These are phyloP conservation scores for Phylloscopus whistleri DNA, from an alignment of 2,113 vertebrate genomes.

Conservation along the genomic window DNA sequence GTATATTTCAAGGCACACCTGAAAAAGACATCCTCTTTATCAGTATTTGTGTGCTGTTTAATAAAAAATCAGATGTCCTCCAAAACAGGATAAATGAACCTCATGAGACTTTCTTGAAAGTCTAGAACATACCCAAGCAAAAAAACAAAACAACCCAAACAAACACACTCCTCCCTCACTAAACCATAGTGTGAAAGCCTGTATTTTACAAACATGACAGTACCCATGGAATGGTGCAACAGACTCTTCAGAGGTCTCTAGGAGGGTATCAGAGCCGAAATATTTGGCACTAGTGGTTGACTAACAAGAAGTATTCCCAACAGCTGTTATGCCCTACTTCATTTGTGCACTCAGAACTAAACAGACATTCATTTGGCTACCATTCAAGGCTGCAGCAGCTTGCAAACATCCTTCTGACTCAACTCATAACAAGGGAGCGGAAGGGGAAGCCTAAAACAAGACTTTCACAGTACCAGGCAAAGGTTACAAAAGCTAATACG, in stretches of 20 bases:
- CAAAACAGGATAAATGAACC: background rate
- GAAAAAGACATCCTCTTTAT: background rate
- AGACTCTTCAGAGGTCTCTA: background rate
- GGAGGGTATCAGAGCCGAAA: background rate
- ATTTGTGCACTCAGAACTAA: background rate
- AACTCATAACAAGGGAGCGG: background rate
- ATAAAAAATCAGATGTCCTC: background rate
- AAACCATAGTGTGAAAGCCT: background rate
- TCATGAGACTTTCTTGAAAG: background rate
- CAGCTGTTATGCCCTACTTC: background rate
- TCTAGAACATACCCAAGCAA: background rate
- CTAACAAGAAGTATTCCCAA: background rate
- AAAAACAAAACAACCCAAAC: background rate
- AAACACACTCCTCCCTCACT: accelerated
- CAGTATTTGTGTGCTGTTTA: background rate
- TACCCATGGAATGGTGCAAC: background rate
- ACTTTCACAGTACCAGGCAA: background rate
- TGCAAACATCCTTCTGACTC: background rate
- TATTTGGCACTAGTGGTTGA: background rate
- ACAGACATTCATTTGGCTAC: background rate
- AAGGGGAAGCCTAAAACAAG: background rate
- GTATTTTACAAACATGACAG: background rate
- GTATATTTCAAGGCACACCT: background rate
- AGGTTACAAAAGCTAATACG: background rate
- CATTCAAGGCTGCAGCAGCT: background rate